Evolutionary conservation across 2,797 vertebrate genomes (phyloP), one percentile per base, ranked within the genome.

Genomic region (Myotis vivesi): DNA sequence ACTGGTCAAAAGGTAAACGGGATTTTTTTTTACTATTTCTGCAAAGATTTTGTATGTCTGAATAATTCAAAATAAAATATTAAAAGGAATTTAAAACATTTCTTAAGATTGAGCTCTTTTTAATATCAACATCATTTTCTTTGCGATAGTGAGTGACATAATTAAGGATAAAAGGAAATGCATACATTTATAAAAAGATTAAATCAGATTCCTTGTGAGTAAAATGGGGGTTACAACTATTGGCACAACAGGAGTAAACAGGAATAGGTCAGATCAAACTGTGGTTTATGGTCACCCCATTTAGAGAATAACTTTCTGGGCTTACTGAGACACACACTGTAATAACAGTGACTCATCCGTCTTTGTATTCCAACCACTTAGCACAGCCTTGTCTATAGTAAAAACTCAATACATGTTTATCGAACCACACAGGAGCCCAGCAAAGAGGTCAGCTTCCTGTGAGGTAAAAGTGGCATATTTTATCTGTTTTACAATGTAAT

Each of bases 51-150:
- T 95, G 1, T 62, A 73, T 73, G n/a, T 57, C 23, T 83, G 13
- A 72, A 71, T 83, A 87, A 89, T 87, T 89, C 15, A 57, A 91
- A 93, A 66, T 53, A 86, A 73, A 76, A n/a, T 36, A 57, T 71
- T 11, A 41, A 8, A 69, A 82, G 10, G 53, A n/a, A 46, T 62
- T 36, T 53, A 38, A 86, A 89, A 41, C 16, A 88, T 83, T 89
- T 28, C 2, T 87, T 59, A 53, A 49, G 23, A 51, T 82, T 20
- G 72, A 64, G 6, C 15, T 85, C 38, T 53, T 76, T 64, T 79
- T 68, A 62, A 71, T 36, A 89, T 57, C 12, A 69, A 72, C 4
- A 20, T 64, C 10, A 79, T 64, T 53, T 94, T 77, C 57, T 71
- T 88, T 86, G 44, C 71, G 16, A 82, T 75, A 25, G 22, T 79